Evolutionary conservation across 2,797 vertebrate species (phyloP), one percentile per base, ranked within the genome.

Genomic region (Poecilia wingei): DNA sequence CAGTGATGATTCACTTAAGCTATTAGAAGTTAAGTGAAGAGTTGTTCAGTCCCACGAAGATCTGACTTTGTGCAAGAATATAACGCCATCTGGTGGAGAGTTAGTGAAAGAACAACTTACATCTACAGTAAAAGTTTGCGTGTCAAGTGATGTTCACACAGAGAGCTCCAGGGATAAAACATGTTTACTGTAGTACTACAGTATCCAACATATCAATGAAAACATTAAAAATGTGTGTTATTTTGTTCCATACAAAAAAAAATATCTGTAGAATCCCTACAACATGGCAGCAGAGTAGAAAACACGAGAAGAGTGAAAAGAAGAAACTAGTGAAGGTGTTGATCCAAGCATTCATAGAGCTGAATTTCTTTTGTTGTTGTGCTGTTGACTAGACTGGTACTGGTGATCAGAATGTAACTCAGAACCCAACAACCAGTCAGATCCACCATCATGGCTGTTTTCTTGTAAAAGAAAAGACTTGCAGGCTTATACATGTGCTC

Each of bases 161-260:
- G 83, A 8, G 9, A 6, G 4, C 41, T 45, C 36, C 73, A 83
- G 86, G 90, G 79, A 94, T 91, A 91, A 95, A 95, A 92, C 91
- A 78, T 94, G 25, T 95, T 96, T 96, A 96, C 95, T 96, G 95
- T 94, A 95, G 92, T 94, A 92, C 91, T 93, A 94, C 93, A 95
- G 91, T 92, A 91, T 79, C 84, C 84, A 93, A 95, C 91, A 92
- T 90, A 92, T 93, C 86, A 88, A 91, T 94, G 92, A 84, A 93
- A 93, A 94, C 89, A 90, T 91, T 59, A 86, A 87, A 82, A 68
- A 86, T 75, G 79, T 90, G 84, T 90, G 46, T 79, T 85, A 72
- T 86, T 85, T 88, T 57, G 75, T 78, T 88, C 76, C 71, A 78
- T 87, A 82, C 85, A 87, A 90, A 14, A 31, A 31, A 92, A 91